Evolutionary conservation across 2,797 vertebrate species (phyloP).

Genomic region (Ceryle rudis): DNA sequence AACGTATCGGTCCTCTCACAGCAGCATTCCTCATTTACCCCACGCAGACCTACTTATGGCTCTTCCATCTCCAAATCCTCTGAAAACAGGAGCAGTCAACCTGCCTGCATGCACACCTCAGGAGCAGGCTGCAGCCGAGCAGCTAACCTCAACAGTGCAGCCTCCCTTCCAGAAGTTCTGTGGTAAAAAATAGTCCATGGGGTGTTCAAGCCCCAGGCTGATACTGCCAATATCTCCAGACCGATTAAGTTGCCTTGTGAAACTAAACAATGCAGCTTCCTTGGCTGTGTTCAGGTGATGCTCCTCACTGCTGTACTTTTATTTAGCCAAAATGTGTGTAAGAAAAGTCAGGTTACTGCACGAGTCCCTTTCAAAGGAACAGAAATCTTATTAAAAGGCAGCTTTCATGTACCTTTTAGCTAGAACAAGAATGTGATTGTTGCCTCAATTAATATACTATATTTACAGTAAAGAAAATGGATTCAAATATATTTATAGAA

Average conservation of each 20-base stretch:
- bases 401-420: background rate
- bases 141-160: background rate
- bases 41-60: background rate
- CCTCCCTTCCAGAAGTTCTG: background rate
- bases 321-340: no score
- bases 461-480: background rate
- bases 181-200: background rate
- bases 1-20: background rate
- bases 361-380: background rate
- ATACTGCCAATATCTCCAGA: background rate
- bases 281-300: background rate
- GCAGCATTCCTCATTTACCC: background rate
- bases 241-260: background rate
- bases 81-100: background rate
- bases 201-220: background rate
- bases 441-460: background rate
- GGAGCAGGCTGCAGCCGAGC: background rate
- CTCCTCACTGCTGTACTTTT: background rate
- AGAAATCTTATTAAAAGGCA: background rate
- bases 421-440: background rate
- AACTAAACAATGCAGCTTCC: background rate
- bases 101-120: background rate
- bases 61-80: background rate
- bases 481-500: background rate
- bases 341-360: background rate